Percentiles rank a stretch among this genome's conserved stretches.
Conservation (phyloP, 2,888 invertebrate genomes). For the Pseudanteris insignis region DNA sequence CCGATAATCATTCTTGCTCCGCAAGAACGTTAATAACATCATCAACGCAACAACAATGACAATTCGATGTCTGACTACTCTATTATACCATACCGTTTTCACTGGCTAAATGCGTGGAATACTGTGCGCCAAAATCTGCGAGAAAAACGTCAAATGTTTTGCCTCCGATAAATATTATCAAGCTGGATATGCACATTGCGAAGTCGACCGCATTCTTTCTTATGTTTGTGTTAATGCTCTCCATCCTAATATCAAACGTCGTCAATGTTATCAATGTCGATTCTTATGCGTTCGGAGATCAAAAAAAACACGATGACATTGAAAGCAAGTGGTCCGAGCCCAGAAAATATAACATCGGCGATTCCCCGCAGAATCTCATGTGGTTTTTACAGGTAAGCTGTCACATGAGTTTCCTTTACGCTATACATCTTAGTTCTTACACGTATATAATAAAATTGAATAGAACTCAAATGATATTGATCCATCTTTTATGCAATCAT, state of each 20-base stretch:
- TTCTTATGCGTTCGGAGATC: slow-evolving; percentile 51
- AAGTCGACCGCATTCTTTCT: slow-evolving; percentile 73
- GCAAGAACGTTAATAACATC: too few species aligned
- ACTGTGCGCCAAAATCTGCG: too few species aligned
- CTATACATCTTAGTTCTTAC: not conserved
- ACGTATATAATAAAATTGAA: too few species aligned
- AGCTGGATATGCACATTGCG: slow-evolving; percentile 71
- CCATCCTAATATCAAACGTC: slow-evolving; percentile 76
- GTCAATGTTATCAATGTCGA: slow-evolving; percentile 75
- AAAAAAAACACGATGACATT: slow-evolving; percentile 30
- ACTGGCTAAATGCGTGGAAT: not conserved
- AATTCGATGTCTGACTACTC: too few species aligned
- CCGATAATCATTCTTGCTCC: too few species aligned
- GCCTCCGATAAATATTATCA: too few species aligned
- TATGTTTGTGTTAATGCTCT: slow-evolving; percentile 72
- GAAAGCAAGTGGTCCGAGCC: slow-evolving; percentile 48
- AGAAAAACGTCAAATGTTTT: too few species aligned
- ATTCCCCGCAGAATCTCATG: slow-evolving; percentile 72
- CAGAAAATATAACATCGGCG: slow-evolving; percentile 66
- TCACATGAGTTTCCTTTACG: not conserved
- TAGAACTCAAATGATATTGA: too few species aligned
- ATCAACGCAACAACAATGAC: too few species aligned
- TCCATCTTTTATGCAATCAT: too few species aligned
- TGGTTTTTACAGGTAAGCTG: slow-evolving; percentile 85
- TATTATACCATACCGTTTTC: not conserved